A percentile compares a stretch with the other conserved stretches of the same genome.
Evolutionary conservation across 35 echinoderm and acorn worm species (phyloP).

Genomic region (Lytechinus pictus): DNA sequence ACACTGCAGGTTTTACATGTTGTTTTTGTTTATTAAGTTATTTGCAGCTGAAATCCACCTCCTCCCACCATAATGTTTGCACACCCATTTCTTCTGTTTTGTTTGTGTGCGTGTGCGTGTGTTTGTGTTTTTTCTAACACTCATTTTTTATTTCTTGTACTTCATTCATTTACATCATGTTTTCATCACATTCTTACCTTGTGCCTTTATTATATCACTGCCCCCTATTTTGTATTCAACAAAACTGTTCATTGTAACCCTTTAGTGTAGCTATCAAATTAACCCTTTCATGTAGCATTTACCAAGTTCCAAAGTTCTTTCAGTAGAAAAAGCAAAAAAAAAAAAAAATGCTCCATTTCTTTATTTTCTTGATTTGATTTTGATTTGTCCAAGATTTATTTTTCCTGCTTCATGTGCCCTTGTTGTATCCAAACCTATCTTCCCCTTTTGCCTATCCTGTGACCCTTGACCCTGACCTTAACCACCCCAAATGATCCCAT

Average conservation of each 20-base stretch:
- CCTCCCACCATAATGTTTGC: neutral
- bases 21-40: constrained; percentile 37
- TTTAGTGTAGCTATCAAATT: neutral
- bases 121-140: constrained; percentile 29
- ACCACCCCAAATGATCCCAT: constrained; percentile 7
- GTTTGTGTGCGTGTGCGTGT: constrained; percentile 31
- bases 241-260: neutral
- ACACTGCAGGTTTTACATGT: constrained; percentile 19
- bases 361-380: neutral
- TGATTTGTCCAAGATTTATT: constrained; percentile 51
- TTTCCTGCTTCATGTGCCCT: constrained; percentile 49
- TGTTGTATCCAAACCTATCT: constrained; percentile 60
- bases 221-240: neutral
- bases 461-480: constrained; percentile 33
- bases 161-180: constrained; percentile 36
- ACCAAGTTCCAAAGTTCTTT: neutral
- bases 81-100: constrained; percentile 31
- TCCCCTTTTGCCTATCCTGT: constrained; percentile 56
- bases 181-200: constrained; percentile 26
- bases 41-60: neutral
- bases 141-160: neutral
- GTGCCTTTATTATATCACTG: neutral
- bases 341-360: constrained; percentile 24
- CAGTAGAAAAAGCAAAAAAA: neutral
- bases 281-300: neutral